Base-by-base conservation (phyloP, 2,888 invertebrate genomes). In the Caenorhabditis parvicauda region DNA sequence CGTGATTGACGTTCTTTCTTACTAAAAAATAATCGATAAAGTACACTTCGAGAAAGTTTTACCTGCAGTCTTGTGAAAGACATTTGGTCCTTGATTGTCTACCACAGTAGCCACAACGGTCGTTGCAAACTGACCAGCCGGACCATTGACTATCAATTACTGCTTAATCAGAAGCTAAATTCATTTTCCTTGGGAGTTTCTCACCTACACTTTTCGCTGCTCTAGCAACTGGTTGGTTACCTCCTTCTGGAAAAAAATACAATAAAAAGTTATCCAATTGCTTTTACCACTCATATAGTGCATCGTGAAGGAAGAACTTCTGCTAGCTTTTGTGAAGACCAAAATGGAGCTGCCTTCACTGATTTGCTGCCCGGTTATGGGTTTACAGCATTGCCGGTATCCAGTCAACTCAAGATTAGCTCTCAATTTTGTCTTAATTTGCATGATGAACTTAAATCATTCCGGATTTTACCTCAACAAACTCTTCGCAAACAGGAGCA, bases 41-140 rank as follows among this genome's bases (percentile, higher is more conserved):
- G n/a, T n/a, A n/a, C n/a, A n/a, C n/a, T n/a, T n/a, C n/a, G n/a
- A n/a, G n/a, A n/a, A n/a, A n/a, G n/a, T n/a, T n/a, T n/a, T n/a
- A n/a, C n/a, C n/a, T n/a, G n/a, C n/a, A n/a, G n/a, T n/a, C n/a
- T n/a, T n/a, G n/a, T n/a, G n/a, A n/a, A n/a, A n/a, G 42, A 29
- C 58, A 63, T 24, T 71, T 43, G 4, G 48, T 48, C 47, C 73
- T 46, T 21, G 54, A 70, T 24, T 67, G 64, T 14, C 64, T 68
- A 17, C 73, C 73, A 62, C 73, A 74, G 6, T 67, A 51, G n/a
- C 73, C 73, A 57, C 73, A 74, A 7, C 58, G 55, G 53, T 71
- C 73, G 21, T 67, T 63, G 38, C 73, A 74, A 4, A 53, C 50
- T 14, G 67, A 58, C 73, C 73, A 74, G 2, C 48, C 60, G 4